Evolutionary conservation across 1,140 invertebrate species (phyloP), one percentile per base, ranked within the genome.

Genomic region (Steinernema khuongi): DNA sequence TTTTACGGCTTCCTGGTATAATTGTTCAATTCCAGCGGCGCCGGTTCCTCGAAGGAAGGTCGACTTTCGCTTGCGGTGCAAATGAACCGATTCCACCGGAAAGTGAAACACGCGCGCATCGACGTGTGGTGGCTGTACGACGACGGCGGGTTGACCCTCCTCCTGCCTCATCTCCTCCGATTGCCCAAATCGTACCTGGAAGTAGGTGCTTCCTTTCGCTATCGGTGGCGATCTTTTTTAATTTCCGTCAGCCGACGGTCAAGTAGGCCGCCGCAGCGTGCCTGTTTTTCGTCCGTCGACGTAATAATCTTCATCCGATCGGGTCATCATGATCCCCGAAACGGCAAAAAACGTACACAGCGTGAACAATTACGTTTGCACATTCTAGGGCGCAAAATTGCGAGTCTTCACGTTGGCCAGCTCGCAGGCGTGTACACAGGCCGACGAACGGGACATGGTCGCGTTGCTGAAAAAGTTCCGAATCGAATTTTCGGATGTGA

Each of bases 391-490:
- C 72, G 94, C 93, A 81, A 92, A 92, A 83, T 88, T 97, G 80
- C 88, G 94, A 70, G 91, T 98, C 31, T 97, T 97, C 86, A 93
- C 94, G 0, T 87, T 97, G 67, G 93, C 94, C 11, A 96, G 95
- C 82, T 94, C 93, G 82, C 89, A 93, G 70, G 91, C 91, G 76
- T 92, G 94, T 76, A 89, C 95, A 70, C 91, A 92, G 84, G 89
- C 91, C 31, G 93, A 96, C 86, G 91, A 94, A 85, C 90, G 92
- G 87, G 96, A 93, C 76, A 94, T 99, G 93, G 94, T 94, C 14
- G 94, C 93, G 77, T 87, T 98, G n/a, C 86, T 97, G 32, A 91
- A 93, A 0, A 97, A 97, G 88, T 97, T 98, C 87, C 89, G 95
- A 66, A 97, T 98, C 79, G 94, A 96, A 86, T 97, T 94, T 86